Conservation (phyloP, 2,888 invertebrate species). For the Luperina testacea region DNA sequence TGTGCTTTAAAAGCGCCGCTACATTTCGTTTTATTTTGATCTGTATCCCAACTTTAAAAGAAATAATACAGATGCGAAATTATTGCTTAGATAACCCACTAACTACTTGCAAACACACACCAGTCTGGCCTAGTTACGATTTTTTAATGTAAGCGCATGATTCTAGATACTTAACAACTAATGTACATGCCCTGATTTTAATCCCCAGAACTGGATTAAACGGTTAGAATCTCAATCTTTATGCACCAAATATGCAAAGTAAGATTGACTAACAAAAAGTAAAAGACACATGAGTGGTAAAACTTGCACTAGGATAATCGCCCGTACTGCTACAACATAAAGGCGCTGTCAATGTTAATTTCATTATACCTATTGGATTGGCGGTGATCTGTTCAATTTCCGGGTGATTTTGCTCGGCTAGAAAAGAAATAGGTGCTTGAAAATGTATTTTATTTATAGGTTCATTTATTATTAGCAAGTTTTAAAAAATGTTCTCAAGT, state of each 20-base stretch:
- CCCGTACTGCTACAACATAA: background rate
- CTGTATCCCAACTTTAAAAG: conserved; percentile 9
- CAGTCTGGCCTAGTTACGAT: conserved; percentile 19
- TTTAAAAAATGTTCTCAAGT: no score
- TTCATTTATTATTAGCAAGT: background rate
- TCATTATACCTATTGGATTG: background rate
- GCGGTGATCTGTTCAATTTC: background rate
- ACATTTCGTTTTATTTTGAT: conserved; percentile 17
- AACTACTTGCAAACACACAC: conserved; percentile 8
- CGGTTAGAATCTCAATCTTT: background rate
- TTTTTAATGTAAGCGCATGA: conserved; percentile 18
- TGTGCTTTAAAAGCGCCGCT: conserved; percentile 18
- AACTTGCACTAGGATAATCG: background rate
- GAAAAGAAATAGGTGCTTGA: background rate
- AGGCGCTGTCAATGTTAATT: background rate
- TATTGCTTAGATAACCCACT: conserved; percentile 46
- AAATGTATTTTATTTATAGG: background rate
- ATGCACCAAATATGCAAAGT: background rate
- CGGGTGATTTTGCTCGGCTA: background rate
- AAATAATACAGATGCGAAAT: conserved; percentile 33
- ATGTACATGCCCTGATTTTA: background rate
- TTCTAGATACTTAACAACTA: conserved; percentile 5
- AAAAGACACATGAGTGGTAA: background rate
- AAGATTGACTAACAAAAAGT: background rate
- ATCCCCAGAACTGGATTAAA: background rate